These are phyloP conservation scores for Zosterops borbonicus DNA, from an alignment of 2,113 vertebrate species.

Conservation along the genomic window DNA sequence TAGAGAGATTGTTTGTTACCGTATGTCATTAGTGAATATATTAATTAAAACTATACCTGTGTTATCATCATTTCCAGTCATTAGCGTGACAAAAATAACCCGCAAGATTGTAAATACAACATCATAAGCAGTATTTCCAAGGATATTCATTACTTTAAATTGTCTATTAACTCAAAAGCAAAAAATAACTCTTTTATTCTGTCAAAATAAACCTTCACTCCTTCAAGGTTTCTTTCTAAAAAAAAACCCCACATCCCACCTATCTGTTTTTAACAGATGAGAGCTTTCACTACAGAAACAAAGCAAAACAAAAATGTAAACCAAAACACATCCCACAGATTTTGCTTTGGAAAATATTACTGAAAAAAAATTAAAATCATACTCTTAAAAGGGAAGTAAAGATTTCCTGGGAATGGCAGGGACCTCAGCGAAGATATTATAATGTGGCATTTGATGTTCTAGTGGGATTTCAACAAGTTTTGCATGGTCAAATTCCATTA, in stretches of 20 bases:
- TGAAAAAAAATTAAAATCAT: background rate
- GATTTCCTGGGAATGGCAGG: background rate
- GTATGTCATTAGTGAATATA: background rate
- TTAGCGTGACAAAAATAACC: background rate
- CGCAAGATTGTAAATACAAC: background rate
- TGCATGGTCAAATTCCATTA: constrained; percentile 76
- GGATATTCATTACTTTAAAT: background rate
- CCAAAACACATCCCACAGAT: background rate
- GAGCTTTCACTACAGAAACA: background rate
- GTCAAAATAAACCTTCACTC: background rate
- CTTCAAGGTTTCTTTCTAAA: background rate
- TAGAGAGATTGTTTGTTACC: background rate
- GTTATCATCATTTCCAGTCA: background rate
- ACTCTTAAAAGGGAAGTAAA: constrained; percentile 9
- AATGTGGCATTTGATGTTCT: constrained; percentile 64
- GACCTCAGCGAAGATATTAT: constrained; percentile 60
- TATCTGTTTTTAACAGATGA: background rate
- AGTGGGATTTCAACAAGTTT: constrained; percentile 71
- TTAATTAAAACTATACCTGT: background rate
- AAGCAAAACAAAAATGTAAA: background rate
- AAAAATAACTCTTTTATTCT: background rate
- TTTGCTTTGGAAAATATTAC: background rate
- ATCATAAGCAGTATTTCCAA: background rate
- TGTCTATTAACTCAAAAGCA: background rate
- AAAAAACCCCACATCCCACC: background rate